phyloP scores from a whole-genome alignment of 2,113 vertebrate genomes.

The Malurus alboscapulatus region DNA sequence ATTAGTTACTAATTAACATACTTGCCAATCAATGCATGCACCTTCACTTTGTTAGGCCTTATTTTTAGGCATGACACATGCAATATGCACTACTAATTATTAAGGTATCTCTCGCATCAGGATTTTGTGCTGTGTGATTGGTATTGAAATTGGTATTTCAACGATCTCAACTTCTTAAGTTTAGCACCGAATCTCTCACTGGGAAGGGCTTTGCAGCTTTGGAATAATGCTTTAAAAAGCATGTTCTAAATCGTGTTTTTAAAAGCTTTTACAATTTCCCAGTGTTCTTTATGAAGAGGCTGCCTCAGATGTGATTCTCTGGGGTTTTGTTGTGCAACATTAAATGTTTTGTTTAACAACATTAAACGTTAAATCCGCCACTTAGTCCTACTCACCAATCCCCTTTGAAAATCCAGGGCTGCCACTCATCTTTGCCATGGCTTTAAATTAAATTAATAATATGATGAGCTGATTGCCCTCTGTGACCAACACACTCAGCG shows the following conservation, averaged over 20 bases:
- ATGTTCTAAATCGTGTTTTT: not conserved
- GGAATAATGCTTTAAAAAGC: not conserved
- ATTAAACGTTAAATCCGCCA: accelerated
- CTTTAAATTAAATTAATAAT: not conserved
- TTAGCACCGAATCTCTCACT: not conserved
- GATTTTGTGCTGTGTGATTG: not conserved
- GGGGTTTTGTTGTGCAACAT: not conserved
- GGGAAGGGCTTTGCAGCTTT: not conserved
- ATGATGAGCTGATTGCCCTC: not conserved
- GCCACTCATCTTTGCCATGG: not conserved
- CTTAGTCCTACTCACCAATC: not conserved
- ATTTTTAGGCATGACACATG: not conserved
- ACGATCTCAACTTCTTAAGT: not conserved
- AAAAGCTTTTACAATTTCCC: not conserved
- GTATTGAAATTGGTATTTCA: not conserved
- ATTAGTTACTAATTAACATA: not conserved
- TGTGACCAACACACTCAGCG: not conserved
- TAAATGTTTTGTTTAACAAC: accelerated
- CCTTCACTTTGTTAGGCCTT: not conserved
- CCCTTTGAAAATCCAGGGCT: not conserved
- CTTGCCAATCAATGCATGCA: not conserved
- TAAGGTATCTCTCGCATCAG: not conserved
- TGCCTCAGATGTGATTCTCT: not conserved
- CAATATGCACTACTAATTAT: not conserved
- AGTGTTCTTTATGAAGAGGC: not conserved